Conservation (phyloP, 2,888 invertebrate genomes). For the Hirtodrosophila duncani region DNA sequence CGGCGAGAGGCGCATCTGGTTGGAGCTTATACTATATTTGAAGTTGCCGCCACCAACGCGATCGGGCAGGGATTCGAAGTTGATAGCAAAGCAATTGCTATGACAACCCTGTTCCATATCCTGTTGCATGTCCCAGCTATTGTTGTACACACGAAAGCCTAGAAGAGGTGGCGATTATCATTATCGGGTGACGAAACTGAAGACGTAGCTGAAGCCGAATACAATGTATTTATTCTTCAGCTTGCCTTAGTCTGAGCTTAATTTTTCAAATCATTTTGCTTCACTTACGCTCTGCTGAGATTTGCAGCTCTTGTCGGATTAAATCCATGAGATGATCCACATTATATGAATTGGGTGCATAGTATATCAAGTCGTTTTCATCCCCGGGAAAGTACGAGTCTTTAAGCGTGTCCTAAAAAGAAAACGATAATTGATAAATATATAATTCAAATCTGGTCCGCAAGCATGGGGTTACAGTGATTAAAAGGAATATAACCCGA, state of each 20-base stretch:
- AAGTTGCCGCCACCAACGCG: constrained; percentile 10
- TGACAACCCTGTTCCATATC: constrained; percentile 62
- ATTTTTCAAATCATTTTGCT: no score
- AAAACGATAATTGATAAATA: not conserved
- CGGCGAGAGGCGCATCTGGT: constrained; percentile 74
- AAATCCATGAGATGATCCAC: constrained; percentile 61
- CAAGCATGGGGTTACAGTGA: no score
- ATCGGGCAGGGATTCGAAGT: constrained; percentile 51
- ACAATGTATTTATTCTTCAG: not conserved
- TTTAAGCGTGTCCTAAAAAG: constrained; percentile 49
- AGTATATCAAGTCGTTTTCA: constrained; percentile 63
- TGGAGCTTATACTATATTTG: constrained; percentile 79
- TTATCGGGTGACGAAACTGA: no score
- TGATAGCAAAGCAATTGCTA: constrained; percentile 67
- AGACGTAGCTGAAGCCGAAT: no score
- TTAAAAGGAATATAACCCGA: no score
- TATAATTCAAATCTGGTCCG: not conserved
- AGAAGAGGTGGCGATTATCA: no score
- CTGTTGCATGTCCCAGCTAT: constrained; percentile 52
- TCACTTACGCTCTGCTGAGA: constrained; percentile 56
- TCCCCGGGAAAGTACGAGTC: constrained; percentile 58
- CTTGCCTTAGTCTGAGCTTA: not conserved
- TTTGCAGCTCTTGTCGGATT: constrained; percentile 55
- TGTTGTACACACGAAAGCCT: constrained; percentile 51
- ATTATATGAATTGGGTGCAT: constrained; percentile 49